These are phyloP conservation scores for Heliconius aoede DNA, from an alignment of 2,888 invertebrate species.

Conservation along the genomic window DNA sequence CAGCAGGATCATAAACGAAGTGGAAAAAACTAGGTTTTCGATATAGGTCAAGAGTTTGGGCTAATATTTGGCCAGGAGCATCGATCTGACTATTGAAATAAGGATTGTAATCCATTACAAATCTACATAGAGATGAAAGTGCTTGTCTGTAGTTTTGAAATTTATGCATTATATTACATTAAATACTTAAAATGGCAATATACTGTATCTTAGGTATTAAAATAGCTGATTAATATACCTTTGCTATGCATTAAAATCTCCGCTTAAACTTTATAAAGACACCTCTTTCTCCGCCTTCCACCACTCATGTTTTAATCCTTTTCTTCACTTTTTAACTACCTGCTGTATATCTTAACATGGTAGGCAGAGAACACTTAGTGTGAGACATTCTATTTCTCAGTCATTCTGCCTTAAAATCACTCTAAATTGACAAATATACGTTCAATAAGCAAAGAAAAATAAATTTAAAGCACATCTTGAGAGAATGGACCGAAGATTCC, in stretches of 20 bases:
- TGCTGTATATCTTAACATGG: background rate
- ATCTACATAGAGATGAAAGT: slow-evolving; percentile 11
- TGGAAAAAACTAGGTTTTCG: background rate
- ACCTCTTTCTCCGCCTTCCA: too few species aligned
- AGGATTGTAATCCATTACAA: background rate
- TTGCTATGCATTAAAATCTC: too few species aligned
- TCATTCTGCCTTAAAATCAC: background rate
- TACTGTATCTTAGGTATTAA: background rate
- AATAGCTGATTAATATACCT: background rate
- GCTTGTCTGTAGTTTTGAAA: background rate
- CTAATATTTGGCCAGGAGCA: slow-evolving; percentile 9
- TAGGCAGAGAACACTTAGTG: background rate
- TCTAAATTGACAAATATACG: background rate
- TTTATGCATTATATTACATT: background rate
- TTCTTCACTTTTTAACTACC: background rate
- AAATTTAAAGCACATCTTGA: slow-evolving; percentile 14
- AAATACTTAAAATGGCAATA: too few species aligned
- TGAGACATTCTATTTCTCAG: too few species aligned
- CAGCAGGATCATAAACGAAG: background rate
- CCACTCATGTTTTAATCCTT: too few species aligned
- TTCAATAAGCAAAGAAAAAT: slow-evolving; percentile 18
- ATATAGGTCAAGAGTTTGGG: slow-evolving; percentile 4
- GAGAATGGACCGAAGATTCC: slow-evolving; percentile 47
- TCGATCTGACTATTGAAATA: background rate
- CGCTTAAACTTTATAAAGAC: too few species aligned